Percentiles rank a stretch among this genome's conserved stretches.
Conservation (phyloP, 2,113 vertebrate species). For the Tetraodon nigroviridis region DNA sequence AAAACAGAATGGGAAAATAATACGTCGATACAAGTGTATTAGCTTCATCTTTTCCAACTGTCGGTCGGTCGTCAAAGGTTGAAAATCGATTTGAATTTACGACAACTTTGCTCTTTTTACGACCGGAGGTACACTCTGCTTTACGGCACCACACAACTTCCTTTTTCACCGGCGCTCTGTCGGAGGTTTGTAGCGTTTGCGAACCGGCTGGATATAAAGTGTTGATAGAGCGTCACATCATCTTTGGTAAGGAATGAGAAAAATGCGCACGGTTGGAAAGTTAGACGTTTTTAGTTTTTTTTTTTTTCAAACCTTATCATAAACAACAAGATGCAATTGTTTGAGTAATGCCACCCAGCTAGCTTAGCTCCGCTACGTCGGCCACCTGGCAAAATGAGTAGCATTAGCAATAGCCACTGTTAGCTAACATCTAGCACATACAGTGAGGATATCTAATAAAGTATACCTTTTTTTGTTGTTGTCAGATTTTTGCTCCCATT, state of each 20-base stretch:
- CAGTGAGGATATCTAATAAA: no score
- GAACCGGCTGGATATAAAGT: slow-evolving; percentile 3
- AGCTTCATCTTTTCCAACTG: not conserved
- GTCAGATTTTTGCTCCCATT: no score
- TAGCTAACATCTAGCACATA: not conserved
- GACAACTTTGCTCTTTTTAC: not conserved
- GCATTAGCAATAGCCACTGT: slow-evolving; percentile 18
- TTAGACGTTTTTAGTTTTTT: rapidly evolving
- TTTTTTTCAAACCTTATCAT: rapidly evolving
- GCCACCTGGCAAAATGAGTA: slow-evolving; percentile 52
- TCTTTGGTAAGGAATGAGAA: slow-evolving; percentile 17
- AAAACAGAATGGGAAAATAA: no score
- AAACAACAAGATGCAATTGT: rapidly evolving
- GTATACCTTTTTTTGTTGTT: no score
- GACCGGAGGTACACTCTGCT: slow-evolving; percentile 10
- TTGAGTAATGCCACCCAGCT: slow-evolving; percentile 1
- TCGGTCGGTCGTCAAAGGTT: no score
- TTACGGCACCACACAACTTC: slow-evolving; percentile 46
- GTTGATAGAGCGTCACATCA: not conserved
- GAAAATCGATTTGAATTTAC: not conserved
- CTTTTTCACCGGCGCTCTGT: slow-evolving; percentile 45
- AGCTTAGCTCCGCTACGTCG: slow-evolving; percentile 50
- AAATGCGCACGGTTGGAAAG: rapidly evolving
- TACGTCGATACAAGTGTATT: not conserved
- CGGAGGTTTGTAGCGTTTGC: not conserved